Evolutionary conservation across 2,888 invertebrate species (phyloP).

Genomic region (Scaeva pyrastri): DNA sequence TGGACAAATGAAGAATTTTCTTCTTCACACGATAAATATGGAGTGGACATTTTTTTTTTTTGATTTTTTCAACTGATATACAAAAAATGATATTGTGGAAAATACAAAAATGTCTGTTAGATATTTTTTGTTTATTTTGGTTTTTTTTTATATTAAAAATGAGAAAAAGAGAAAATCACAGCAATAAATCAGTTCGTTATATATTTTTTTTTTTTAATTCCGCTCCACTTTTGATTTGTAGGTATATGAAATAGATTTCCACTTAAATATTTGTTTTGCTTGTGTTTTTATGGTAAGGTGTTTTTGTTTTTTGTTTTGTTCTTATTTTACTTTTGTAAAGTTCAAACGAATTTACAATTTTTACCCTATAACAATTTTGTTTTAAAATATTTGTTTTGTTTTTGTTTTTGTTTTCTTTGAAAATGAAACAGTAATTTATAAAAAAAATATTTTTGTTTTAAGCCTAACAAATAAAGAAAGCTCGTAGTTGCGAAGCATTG

Average conservation of each 20-base stretch:
- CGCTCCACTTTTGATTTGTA: constrained; percentile 70
- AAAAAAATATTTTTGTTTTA: constrained; percentile 51
- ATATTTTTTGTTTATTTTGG: constrained; percentile 53
- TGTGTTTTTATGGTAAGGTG: constrained; percentile 52
- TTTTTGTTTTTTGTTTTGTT: constrained; percentile 46
- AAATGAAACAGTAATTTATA: constrained; percentile 69
- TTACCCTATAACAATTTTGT: constrained; percentile 35
- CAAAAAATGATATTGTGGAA: constrained; percentile 65
- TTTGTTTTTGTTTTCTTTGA: constrained; percentile 17
- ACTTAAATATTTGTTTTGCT: constrained; percentile 56
- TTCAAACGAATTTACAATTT: constrained; percentile 55
- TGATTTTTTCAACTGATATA: constrained; percentile 53
- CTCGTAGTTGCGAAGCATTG: background rate
- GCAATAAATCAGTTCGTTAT: constrained; percentile 83
- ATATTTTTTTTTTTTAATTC: constrained; percentile 77
- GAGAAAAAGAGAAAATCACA: constrained; percentile 82
- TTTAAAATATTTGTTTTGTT: constrained; percentile 26
- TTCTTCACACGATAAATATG: constrained; percentile 55
- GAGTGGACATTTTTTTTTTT: constrained; percentile 44
- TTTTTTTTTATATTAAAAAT: constrained; percentile 63
- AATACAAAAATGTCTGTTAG: constrained; percentile 53
- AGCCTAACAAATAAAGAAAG: constrained; percentile 51
- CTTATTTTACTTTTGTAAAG: constrained; percentile 38
- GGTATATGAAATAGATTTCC: constrained; percentile 66
- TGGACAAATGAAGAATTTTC: constrained; percentile 47